Evolutionary conservation across 2,797 vertebrate genomes (phyloP), one percentile per base, ranked within the genome.

Genomic region (Otus scops): DNA sequence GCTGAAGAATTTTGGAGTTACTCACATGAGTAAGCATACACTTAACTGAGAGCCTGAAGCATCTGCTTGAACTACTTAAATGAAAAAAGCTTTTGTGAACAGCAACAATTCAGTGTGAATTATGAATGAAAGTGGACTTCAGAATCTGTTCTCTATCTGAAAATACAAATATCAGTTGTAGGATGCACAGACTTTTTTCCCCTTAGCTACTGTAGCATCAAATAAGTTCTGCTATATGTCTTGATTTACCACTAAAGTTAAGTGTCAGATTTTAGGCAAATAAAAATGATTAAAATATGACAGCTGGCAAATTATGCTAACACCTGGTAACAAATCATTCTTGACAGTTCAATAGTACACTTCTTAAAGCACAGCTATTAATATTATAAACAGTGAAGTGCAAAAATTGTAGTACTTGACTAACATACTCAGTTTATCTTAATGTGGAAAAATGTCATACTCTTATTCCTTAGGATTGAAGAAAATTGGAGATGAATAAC

Each of bases 321-420:
- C 98, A 98, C 97, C 97, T 98, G 97, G 97, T 94, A 98, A 97
- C 97, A 98, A 97, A 98, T 98, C 97, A 98, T 96, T 97, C 50
- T 76, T 97, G 98, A 97, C 98, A 98, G 97, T 96, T 98, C 97
- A 95, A 91, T 91, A 96, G 96, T 94, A 97, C 59, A 95, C 84
- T 93, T 97, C 96, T 98, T 97, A 98, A 95, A 97, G 89, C 89
- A 82, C 80, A 97, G 96, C 95, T 98, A 98, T 98, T 98, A 98
- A 97, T 98, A 98, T 97, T 96, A 97, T 96, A 97, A 97, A 97
- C 93, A 97, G 85, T 7, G 93, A 96, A 96, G 88, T 89, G 85
- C 80, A 96, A 95, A 96, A 95, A 94, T 73, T 48, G 76, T 76
- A 79, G 60, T 32, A 91, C 94, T 96, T 93, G 74, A 97, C 86